These are phyloP conservation scores for Tursiops truncatus DNA, from an alignment of 2,113 vertebrate species.

Conservation along the genomic window DNA sequence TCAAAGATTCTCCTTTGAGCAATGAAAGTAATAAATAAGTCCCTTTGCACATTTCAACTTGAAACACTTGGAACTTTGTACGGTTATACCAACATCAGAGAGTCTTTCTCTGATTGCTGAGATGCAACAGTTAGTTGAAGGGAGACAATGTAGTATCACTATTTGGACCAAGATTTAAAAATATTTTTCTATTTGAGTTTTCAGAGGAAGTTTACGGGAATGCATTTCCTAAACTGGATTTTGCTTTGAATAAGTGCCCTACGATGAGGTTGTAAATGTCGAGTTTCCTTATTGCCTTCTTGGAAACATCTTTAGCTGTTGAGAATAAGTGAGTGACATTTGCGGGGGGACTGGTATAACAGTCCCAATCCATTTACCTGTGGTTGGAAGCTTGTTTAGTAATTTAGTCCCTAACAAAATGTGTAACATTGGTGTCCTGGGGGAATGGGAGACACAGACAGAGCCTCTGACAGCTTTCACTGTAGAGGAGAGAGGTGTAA, in stretches of 20 bases:
- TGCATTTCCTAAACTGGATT: neutral
- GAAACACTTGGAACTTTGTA: neutral
- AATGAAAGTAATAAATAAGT: slow-evolving; percentile 34
- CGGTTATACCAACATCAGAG: neutral
- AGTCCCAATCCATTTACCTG: neutral
- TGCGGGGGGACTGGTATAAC: neutral
- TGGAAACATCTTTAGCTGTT: neutral
- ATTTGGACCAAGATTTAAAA: neutral
- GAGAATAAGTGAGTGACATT: neutral
- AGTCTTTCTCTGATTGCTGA: neutral
- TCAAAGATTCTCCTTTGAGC: slow-evolving; percentile 11
- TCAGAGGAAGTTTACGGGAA: neutral
- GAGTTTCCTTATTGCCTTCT: neutral
- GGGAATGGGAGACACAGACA: neutral
- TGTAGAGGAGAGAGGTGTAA: accelerated
- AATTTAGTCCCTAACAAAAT: neutral
- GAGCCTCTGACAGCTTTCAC: neutral
- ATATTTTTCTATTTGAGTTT: neutral
- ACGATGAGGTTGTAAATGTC: neutral
- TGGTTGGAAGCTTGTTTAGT: neutral
- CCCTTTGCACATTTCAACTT: slow-evolving; percentile 32
- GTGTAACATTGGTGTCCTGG: neutral
- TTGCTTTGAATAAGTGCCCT: neutral
- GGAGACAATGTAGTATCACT: neutral
- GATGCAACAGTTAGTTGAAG: neutral